A percentile compares a stretch with the other conserved stretches of the same genome.
These are phyloP conservation scores for Atherinomorus stipes DNA, from an alignment of 2,113 vertebrate species.

Conservation along the genomic window DNA sequence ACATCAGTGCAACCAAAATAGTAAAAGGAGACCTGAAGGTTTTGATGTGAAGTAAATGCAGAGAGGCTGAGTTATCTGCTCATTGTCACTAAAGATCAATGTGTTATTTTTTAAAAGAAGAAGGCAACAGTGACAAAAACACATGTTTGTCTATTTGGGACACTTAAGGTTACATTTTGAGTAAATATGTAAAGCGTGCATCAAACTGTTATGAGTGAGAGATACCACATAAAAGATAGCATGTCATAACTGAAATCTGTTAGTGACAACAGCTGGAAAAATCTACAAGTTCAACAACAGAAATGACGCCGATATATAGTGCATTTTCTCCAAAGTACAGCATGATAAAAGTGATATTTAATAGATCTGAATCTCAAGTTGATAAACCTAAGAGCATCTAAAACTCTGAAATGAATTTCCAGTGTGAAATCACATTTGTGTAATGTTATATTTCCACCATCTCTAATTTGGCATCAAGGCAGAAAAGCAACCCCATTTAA, in stretches of 20 bases:
- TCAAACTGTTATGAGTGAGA: not conserved
- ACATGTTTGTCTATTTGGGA: no score
- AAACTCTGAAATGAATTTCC: conserved; percentile 3
- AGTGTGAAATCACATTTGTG: conserved; percentile 19
- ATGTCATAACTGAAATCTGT: no score
- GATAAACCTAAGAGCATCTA: not conserved
- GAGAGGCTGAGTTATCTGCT: no score
- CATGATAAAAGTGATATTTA: not conserved
- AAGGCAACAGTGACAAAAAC: no score
- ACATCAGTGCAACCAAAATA: no score
- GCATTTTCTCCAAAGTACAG: not conserved
- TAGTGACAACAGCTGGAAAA: no score
- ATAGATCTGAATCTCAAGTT: not conserved
- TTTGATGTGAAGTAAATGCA: no score
- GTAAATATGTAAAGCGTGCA: no score
- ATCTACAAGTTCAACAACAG: not conserved
- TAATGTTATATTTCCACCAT: conserved; percentile 52
- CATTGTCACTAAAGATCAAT: no score
- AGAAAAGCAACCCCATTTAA: conserved; percentile 68
- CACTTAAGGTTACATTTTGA: no score
- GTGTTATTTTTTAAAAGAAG: no score
- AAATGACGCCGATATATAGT: not conserved
- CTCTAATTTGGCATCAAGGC: conserved; percentile 50
- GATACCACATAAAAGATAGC: not conserved
- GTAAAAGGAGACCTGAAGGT: no score